These are phyloP conservation scores for Naso thynnoides DNA, from an alignment of 2,797 vertebrate genomes.

Conservation along the genomic window DNA sequence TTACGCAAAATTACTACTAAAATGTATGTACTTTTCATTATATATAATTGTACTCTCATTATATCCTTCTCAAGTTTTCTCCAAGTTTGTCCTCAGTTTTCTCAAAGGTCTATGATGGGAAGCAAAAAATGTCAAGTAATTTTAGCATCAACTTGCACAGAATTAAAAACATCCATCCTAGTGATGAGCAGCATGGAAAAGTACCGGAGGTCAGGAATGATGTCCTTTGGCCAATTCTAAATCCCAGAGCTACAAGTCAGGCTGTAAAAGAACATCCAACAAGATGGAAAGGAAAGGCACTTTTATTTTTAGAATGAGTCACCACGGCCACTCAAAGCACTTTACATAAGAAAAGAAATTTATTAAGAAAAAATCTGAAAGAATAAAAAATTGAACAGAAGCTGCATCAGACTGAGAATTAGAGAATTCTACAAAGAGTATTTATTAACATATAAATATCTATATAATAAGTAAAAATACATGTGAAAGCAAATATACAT, in stretches of 20 bases:
- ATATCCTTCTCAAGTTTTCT: no score
- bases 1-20: no score
- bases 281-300: no score
- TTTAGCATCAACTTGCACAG: not conserved
- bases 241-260: not conserved
- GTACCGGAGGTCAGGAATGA: not conserved
- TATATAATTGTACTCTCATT: no score
- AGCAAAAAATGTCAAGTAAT: not conserved
- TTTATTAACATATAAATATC: no score
- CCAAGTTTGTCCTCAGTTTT: no score
- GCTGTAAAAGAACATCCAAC: not conserved
- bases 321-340: not conserved
- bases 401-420: not conserved
- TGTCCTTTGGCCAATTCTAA: not conserved
- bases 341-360: not conserved
- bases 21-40: no score
- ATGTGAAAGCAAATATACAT: no score
- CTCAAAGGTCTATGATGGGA: not conserved
- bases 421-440: no score
- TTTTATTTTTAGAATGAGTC: not conserved
- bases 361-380: not conserved
- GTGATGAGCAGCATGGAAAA: conserved; percentile 17
- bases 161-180: not conserved
- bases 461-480: not conserved
- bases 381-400: not conserved